A percentile compares a stretch with the other conserved stretches of the same genome.
These are phyloP conservation scores for Antechinus flavipes DNA, from an alignment of 2,113 vertebrate genomes.

Conservation along the genomic window DNA sequence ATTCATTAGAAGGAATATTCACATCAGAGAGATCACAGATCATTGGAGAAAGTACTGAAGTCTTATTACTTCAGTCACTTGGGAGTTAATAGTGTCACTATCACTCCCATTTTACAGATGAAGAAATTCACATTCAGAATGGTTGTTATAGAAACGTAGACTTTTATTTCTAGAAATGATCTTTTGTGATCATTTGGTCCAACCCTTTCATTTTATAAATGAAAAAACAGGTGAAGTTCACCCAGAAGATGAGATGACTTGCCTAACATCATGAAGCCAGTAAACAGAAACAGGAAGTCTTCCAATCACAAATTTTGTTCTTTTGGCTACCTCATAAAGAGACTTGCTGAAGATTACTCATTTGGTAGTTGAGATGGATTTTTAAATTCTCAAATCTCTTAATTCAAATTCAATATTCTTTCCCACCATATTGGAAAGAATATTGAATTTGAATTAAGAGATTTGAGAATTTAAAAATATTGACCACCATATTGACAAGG, in stretches of 20 bases:
- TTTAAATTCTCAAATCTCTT: background rate
- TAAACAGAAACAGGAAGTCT: conserved; percentile 14
- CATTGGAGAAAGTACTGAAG: background rate
- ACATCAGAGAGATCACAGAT: background rate
- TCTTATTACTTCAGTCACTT: background rate
- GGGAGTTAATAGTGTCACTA: background rate
- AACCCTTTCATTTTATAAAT: conserved; percentile 3
- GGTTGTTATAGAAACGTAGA: background rate
- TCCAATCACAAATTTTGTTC: background rate
- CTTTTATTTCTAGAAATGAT: background rate
- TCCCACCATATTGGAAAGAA: too few species aligned
- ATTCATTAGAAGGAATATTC: background rate
- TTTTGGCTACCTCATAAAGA: background rate
- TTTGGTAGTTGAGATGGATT: background rate
- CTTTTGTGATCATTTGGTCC: background rate
- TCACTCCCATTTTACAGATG: background rate
- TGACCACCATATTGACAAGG: too few species aligned
- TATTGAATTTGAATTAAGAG: too few species aligned
- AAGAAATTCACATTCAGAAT: background rate
- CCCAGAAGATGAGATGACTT: background rate
- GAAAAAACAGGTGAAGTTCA: conserved; percentile 7
- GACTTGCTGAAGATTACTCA: background rate
- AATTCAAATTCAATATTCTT: background rate
- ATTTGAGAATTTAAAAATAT: too few species aligned
- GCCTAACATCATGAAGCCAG: background rate